Base-by-base conservation (phyloP, 2,797 vertebrate genomes). In the Sebastes paucispinis region DNA sequence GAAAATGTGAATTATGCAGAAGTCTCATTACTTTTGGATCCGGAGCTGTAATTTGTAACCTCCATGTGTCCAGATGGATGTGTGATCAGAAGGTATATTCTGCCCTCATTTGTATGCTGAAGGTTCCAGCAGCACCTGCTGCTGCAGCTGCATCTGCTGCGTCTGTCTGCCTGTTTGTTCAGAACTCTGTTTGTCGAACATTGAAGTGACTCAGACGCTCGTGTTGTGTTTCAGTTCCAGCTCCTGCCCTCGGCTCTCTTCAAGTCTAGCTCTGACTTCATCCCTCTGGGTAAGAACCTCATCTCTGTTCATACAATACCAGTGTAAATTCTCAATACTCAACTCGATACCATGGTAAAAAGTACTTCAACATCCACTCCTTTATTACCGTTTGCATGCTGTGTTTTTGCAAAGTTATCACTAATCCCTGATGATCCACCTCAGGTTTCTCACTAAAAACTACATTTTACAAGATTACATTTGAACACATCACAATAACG, bases 241-340 rank as follows among this genome's bases (percentile, higher is more conserved):
- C 97, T 99, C 52, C 96, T 99, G 77, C 98, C 98, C 75, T 98
- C 98, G 3, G 98, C 98, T 2, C 96, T 99, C 59, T 99, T 99
- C 94, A 99, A 97, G 93, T 98, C 97, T 87, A 97, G 96, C 93
- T 98, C 97, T 0, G 98, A 99, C 93, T 99, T 99, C 95, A 98
- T 98, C 90, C 96, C 98, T 80, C 95, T 99, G 22, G 98, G 98
- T 99, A 95, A 97, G 96, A 95, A 75, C n/a, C 86, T n/a, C 20
- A 29, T 34, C 27, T 10, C 3, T 11, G 34, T 3, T 57, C 25
- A 62, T 7, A 14, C 16, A 20, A 50, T 8, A 50, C 47, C 7
- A 20, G 16, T 20, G 0, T 18, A 50, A 50, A 50, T 8, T 50
- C 18, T 50, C 47, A 50, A 20, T 50, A 50, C 47, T 50, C 47